phyloP scores from a whole-genome alignment of 2,888 invertebrate species.

The Spialia ferax region DNA sequence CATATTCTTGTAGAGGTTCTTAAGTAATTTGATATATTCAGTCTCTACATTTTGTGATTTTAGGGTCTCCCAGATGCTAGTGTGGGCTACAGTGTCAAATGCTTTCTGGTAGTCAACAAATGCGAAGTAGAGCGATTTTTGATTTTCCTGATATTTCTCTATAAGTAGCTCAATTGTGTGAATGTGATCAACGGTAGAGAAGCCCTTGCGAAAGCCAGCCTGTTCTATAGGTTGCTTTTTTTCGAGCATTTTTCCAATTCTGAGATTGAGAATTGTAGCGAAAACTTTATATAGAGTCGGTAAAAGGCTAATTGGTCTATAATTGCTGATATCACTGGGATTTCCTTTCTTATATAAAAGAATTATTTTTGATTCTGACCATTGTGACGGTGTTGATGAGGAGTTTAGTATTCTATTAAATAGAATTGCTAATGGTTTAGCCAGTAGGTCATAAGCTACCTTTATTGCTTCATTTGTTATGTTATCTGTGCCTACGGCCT shows the following conservation, averaged over 20 bases:
- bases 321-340: neutral
- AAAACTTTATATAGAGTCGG: neutral
- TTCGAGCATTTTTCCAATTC: slow-evolving; percentile 1
- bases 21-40: no score
- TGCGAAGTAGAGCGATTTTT: neutral
- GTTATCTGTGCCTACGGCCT: neutral
- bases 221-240: neutral
- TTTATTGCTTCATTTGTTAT: neutral
- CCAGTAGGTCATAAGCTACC: neutral
- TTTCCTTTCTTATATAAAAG: neutral
- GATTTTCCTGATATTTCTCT: neutral
- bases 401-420: neutral
- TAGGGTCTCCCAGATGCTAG: neutral
- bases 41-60: neutral
- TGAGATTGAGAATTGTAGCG: neutral
- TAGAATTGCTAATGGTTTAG: neutral
- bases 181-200: slow-evolving; percentile 9
- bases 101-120: slow-evolving; percentile 15
- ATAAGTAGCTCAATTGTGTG: neutral
- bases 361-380: neutral
- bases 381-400: neutral
- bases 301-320: neutral
- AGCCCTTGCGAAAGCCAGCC: neutral
- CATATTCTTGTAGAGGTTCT: no score
- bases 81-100: neutral